Percentiles rank a stretch among this genome's conserved stretches.
phyloP scores from a whole-genome alignment of 1,140 invertebrate genomes.

The Daktulosphaira vitifoliae region DNA sequence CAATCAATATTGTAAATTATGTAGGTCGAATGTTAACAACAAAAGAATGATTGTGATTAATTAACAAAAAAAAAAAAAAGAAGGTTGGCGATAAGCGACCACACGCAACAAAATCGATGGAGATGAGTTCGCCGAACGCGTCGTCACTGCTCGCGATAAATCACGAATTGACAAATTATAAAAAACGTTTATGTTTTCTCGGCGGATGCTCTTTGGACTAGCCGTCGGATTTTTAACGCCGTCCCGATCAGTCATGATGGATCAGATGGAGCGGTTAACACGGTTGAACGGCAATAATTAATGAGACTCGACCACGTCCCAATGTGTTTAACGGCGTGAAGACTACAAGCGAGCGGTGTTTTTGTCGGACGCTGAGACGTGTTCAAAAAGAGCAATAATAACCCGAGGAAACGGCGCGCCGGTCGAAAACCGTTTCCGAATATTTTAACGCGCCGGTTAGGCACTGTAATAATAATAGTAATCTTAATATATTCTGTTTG shows the following conservation, averaged over 20 bases:
- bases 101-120: background rate
- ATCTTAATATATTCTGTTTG: too few relatives aligned
- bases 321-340: background rate
- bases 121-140: background rate
- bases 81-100: background rate
- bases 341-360: background rate
- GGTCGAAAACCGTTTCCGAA: constrained; percentile 24
- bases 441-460: constrained; percentile 18
- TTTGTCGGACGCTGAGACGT: background rate
- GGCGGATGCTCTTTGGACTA: too few relatives aligned
- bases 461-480: too few relatives aligned
- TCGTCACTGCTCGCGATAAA: background rate
- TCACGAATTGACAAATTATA: too few relatives aligned
- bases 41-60: background rate
- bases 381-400: constrained; percentile 5
- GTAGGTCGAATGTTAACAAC: background rate
- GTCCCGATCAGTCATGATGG: too few relatives aligned
- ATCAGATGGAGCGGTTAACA: background rate
- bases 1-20: too few relatives aligned
- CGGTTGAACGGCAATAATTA: constrained; percentile 5
- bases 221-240: background rate
- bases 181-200: too few relatives aligned
- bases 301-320: background rate
- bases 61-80: background rate
- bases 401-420: too few relatives aligned